A percentile compares a stretch with the other conserved stretches of the same genome.
Conservation (phyloP, 2,888 invertebrate genomes). For the Pedicia rivosa region DNA sequence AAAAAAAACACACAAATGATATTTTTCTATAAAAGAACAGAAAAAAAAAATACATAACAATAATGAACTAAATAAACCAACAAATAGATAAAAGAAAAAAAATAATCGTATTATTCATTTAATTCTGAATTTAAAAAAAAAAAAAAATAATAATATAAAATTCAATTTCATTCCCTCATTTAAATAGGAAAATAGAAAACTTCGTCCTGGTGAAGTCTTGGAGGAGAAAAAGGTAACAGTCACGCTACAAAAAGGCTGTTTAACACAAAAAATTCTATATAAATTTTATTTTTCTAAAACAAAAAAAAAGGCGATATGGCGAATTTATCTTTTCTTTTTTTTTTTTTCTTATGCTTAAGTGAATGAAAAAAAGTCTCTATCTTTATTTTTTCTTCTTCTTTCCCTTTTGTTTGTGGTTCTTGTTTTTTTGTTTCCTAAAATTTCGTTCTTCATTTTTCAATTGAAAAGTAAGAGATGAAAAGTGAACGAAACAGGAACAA, state of each 20-base stretch:
- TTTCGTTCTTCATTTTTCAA: no score
- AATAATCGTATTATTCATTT: conserved; percentile 5
- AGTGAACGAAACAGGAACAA: no score
- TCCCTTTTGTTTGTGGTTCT: no score
- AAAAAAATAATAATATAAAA: conserved; percentile 1
- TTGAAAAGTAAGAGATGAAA: no score
- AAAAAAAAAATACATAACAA: no score
- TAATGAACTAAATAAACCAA: no score
- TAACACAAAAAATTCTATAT: conserved; percentile 13
- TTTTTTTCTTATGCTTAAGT: conserved; percentile 3
- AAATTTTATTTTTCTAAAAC: conserved; percentile 1
- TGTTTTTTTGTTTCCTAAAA: no score
- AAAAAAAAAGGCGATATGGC: neutral
- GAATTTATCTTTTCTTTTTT: conserved; percentile 4
- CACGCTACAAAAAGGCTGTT: no score
- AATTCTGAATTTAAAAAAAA: conserved; percentile 6
- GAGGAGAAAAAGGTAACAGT: conserved; percentile 94
- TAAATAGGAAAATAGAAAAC: conserved; percentile 72
- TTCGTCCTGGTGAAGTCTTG: conserved; percentile 85
- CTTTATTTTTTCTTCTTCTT: conserved; percentile 2
- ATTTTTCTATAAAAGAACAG: no score
- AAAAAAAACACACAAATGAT: no score
- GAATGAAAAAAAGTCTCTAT: neutral
- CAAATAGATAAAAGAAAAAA: no score
- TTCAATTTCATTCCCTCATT: no score